Percentiles rank a stretch among this genome's conserved stretches.
These are phyloP conservation scores for Alca torda DNA, from an alignment of 2,797 vertebrate species.

Conservation along the genomic window DNA sequence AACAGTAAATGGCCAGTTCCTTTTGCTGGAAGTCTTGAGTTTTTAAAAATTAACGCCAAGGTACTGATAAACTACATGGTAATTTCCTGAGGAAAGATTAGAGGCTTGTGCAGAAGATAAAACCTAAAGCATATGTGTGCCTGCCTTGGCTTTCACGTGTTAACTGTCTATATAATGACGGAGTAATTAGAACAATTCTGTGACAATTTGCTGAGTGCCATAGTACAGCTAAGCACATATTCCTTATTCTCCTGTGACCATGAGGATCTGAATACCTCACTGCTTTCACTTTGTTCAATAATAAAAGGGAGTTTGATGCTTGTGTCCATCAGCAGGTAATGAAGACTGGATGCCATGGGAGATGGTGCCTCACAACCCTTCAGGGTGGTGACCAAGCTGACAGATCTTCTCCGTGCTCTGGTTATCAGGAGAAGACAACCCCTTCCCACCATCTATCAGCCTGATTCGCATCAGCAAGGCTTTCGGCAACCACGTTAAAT, in stretches of 20 bases:
- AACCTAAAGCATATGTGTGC: not conserved
- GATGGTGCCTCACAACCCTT: not conserved
- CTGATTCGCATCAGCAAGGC: not conserved
- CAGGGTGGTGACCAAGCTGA: not conserved
- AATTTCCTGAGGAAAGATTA: constrained; percentile 53
- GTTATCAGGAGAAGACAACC: not conserved
- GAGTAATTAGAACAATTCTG: not conserved
- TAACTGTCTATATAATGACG: not conserved
- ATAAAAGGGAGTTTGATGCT: not conserved
- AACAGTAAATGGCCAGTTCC: not conserved
- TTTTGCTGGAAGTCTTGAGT: not conserved
- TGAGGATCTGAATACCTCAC: not conserved
- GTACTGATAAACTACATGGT: not conserved
- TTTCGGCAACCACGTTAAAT: rapidly evolving
- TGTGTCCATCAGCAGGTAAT: not conserved
- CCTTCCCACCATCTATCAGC: not conserved
- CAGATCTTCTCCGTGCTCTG: not conserved
- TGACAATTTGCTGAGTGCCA: not conserved
- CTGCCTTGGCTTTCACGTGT: not conserved
- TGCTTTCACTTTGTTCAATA: not conserved
- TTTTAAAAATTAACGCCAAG: constrained; percentile 14
- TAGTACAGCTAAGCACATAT: not conserved
- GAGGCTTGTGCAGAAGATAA: constrained; percentile 32
- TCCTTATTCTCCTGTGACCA: not conserved
- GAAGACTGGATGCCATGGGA: not conserved